Evolutionary conservation across 2,888 invertebrate species (phyloP), one percentile per base, ranked within the genome.

Genomic region (Stenolophus ochropezus): DNA sequence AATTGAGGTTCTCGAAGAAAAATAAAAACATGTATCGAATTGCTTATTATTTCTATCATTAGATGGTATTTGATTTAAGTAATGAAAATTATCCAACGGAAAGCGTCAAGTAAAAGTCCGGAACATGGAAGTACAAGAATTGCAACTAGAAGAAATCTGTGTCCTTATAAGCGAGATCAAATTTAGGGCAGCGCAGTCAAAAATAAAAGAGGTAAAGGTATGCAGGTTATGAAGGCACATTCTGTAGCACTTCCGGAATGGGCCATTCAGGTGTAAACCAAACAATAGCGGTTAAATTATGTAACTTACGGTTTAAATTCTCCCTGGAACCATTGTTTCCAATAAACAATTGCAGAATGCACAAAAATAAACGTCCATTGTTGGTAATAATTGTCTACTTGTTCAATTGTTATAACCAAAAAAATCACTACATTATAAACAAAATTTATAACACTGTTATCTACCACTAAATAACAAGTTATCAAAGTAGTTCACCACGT

Each of bases 221-320:
- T 56, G 56, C 65, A 69, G 65, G 65, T 69, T 69, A 69, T 69
- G 65, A 69, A 69, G 65, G 65, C 65, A 18, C 65, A 69, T 69
- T 69, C 65, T 69, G 65, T 69, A 61, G 33, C 25, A 75, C 56
- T 75, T 75, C 75, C 75, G 75, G 75, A 33, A 75, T 4, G n/a
- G 14, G 27, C 56, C 33, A 76, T 76, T 76, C 56, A 76, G 76
- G 56, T 58, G 76, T 56, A 76, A 53, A 56, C 76, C 20, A 76
- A 76, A 76, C 76, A 76, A 76, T 76, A 56, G 76, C 27, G 21
- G 73, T 47, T 33, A 76, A 76, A 76, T 76, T 76, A 76, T 76
- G 76, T 76, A 76, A 76, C 76, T 76, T 76, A 76, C 76, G 53
- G 33, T 76, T 73, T 18, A 73, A 73, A 49, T 58, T 33, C 53